Base-by-base conservation (phyloP, 53 echinoderm and acorn worm genomes). In the Luidia sarsii region DNA sequence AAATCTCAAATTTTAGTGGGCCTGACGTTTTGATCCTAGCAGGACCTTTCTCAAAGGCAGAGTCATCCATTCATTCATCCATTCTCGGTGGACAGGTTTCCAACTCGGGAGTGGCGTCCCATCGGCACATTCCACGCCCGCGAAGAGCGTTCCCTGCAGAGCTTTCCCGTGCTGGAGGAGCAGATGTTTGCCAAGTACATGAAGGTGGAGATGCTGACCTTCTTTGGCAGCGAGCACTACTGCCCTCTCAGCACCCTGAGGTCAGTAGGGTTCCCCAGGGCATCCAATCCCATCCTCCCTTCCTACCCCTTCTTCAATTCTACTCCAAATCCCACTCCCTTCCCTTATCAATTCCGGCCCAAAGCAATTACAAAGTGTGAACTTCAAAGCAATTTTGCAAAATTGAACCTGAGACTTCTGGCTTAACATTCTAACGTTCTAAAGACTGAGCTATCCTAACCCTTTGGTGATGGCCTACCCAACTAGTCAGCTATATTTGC, bases 211-310 rank as follows among this genome's bases (percentile, higher is more conserved):
- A 84, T 95, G 85, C 70, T 95, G 53, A 92, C 95, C 11, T 95
- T 95, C 81, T 95, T 95, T 65, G 95, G 95, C 64, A 80, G 62
- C 3, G 95, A 95, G 46, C 95, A 95, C 36, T 95, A 90, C 49
- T 95, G 95, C 70, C 95, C 95, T 2, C 87, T 95, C n/a, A 92
- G 90, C 62, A 86, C 87, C 4, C 85, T 95, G 35, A 89, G 95
- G 95, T 95, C 6, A 41, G 41, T 41, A n/a, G n/a, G n/a, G n/a
- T n/a, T n/a, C n/a, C n/a, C n/a, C n/a, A n/a, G n/a, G n/a, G n/a
- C n/a, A n/a, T n/a, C n/a, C 16, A 8, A 56, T 56, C 28, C 22
- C 64, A 63, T n/a, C 11, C 15, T 16, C 68, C 46, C 43, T 45
- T 63, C 64, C 23, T 21, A 16, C 69, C 39, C 41, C 43, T 39